A percentile compares a stretch with the other conserved stretches of the same genome.
These are phyloP conservation scores for Theonella swinhoei DNA, from an alignment of 37 sponge, comb jelly and placozoan genomes.

Conservation along the genomic window DNA sequence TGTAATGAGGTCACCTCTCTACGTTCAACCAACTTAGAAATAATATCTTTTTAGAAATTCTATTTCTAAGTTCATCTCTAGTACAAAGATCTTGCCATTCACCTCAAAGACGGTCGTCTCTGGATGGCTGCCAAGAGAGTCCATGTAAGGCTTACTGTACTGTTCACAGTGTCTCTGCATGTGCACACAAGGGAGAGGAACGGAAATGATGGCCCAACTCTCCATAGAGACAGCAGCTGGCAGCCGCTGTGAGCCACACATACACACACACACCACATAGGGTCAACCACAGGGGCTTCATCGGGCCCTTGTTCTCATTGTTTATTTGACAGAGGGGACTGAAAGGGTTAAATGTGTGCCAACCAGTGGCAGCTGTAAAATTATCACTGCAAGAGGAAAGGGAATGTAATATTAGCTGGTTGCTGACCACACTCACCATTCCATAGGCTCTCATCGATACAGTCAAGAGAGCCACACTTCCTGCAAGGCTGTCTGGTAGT, in stretches of 20 bases:
- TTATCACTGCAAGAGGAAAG: background rate
- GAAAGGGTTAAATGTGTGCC: background rate
- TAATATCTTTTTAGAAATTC: too few species aligned
- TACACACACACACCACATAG: background rate
- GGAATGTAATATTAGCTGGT: background rate
- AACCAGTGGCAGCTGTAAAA: background rate
- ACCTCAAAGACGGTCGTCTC: slow-evolving; percentile 18
- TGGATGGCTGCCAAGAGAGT: slow-evolving; percentile 1
- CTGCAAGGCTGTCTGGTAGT: slow-evolving; percentile 1
- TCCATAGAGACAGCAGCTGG: background rate
- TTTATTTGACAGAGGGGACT: background rate
- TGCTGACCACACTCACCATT: slow-evolving; percentile 25
- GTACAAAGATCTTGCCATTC: too few species aligned
- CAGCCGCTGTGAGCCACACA: background rate
- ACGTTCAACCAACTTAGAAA: too few species aligned
- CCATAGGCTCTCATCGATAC: slow-evolving; percentile 21
- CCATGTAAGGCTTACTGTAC: slow-evolving; percentile 40
- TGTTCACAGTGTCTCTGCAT: slow-evolving; percentile 24
- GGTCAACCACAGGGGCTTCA: background rate
- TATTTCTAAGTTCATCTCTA: too few species aligned
- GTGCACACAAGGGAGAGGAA: background rate
- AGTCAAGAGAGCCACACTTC: slow-evolving; percentile 12
- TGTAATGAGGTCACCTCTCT: too few species aligned
- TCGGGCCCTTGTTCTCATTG: background rate
- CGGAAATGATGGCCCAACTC: background rate